Evolutionary conservation across 2,113 vertebrate species (phyloP).

Genomic region (Barnardius zonarius): DNA sequence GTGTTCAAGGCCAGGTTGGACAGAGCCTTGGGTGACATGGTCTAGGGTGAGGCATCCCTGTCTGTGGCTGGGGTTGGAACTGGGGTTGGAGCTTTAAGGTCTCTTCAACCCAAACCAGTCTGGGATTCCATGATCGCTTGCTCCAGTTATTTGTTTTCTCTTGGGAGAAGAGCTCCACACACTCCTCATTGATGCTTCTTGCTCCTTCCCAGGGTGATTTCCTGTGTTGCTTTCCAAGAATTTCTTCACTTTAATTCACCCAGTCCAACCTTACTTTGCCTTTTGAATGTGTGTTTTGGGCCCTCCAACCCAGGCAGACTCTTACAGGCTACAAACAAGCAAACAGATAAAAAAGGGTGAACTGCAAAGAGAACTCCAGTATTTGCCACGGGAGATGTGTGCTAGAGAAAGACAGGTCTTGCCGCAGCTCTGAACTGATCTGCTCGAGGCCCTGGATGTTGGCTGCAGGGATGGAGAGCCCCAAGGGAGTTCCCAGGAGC

Average conservation of each 20-base stretch:
- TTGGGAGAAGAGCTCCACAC: background rate
- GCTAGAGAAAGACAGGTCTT: background rate
- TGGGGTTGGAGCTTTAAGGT: background rate
- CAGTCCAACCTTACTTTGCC: too few relatives aligned
- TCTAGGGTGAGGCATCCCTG: background rate
- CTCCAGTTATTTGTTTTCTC: background rate
- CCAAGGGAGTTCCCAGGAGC: rapidly evolving
- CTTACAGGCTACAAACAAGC: background rate
- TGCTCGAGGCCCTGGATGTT: background rate
- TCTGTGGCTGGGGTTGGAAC: background rate
- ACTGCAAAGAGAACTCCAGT: rapidly evolving
- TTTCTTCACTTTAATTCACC: background rate
- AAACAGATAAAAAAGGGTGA: background rate
- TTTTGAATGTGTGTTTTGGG: background rate
- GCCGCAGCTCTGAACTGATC: background rate
- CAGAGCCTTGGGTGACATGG: background rate
- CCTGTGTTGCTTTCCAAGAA: background rate
- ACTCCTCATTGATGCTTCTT: background rate
- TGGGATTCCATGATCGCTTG: background rate
- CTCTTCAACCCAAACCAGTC: background rate
- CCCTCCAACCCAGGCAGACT: background rate
- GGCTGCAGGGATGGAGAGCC: background rate
- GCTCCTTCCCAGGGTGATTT: background rate
- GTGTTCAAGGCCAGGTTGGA: background rate
- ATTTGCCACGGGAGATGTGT: background rate